Evolutionary conservation across 2,113 vertebrate genomes (phyloP).

Genomic region (Fregetta grallaria): DNA sequence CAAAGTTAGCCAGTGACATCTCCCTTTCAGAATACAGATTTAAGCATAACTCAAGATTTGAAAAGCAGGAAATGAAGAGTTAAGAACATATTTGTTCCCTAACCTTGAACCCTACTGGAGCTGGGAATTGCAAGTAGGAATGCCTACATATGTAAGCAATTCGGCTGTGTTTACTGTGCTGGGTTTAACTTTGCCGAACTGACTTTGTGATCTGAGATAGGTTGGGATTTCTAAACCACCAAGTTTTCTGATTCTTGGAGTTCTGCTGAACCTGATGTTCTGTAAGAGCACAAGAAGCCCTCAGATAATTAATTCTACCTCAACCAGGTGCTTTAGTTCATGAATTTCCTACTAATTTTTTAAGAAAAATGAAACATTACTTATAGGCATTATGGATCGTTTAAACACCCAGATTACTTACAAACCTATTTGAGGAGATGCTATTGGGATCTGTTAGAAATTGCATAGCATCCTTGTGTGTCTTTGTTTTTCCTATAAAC

Average conservation of each 20-base stretch:
- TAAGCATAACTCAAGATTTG: background rate
- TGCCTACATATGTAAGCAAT: background rate
- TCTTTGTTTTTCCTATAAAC: background rate
- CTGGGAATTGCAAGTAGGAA: background rate
- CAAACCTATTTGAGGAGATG: background rate
- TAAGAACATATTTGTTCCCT: background rate
- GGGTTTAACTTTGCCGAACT: background rate
- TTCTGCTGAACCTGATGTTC: background rate
- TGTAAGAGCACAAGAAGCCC: background rate
- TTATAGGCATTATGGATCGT: background rate
- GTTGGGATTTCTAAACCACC: background rate
- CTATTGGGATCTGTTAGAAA: background rate
- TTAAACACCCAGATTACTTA: background rate
- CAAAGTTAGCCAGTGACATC: background rate
- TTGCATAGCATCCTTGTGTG: background rate
- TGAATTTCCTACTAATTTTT: background rate
- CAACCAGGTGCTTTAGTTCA: background rate
- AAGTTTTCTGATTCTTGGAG: background rate
- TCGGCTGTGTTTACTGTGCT: background rate
- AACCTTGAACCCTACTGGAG: background rate
- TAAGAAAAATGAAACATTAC: background rate
- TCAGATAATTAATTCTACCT: background rate
- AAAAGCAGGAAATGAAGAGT: background rate
- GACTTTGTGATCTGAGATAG: background rate
- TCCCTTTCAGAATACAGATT: background rate